phyloP scores from a whole-genome alignment of 1,140 invertebrate species.

The Spodoptera litura region DNA sequence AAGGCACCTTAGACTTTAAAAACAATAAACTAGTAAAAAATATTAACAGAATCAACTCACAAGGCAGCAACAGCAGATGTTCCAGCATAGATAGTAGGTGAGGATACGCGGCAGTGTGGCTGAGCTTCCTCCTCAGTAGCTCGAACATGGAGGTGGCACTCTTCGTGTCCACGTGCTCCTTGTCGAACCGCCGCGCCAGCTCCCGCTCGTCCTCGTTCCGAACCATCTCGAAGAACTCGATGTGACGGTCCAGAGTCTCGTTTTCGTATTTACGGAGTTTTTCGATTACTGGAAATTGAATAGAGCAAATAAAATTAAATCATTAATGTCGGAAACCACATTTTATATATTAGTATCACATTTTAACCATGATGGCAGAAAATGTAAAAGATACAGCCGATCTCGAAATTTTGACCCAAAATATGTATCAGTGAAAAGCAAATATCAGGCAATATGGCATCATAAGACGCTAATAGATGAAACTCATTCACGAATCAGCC shows the following conservation, averaged over 20 bases:
- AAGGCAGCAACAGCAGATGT: constrained; percentile 95
- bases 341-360: too few relatives aligned
- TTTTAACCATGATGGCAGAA: not conserved
- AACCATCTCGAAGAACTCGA: constrained; percentile 99
- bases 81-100: constrained; percentile 97
- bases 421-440: too few relatives aligned
- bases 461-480: too few relatives aligned
- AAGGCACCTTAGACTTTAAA: too few relatives aligned
- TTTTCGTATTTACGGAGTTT: constrained; percentile 97
- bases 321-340: too few relatives aligned
- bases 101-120: constrained; percentile 96
- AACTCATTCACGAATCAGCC: not conserved
- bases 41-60: constrained; percentile 87
- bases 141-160: constrained; percentile 98
- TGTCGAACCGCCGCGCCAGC: constrained; percentile 95
- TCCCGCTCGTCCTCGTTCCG: constrained; percentile 98
- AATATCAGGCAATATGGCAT: too few relatives aligned
- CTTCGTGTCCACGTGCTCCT: constrained; percentile 97
- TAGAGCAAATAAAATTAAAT: not conserved
- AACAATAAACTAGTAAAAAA: too few relatives aligned
- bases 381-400: not conserved
- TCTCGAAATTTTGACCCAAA: too few relatives aligned
- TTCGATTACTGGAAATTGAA: constrained; percentile 90
- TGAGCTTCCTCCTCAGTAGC: constrained; percentile 94
- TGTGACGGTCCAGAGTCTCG: constrained; percentile 95